These are phyloP conservation scores for Poecilia picta DNA, from an alignment of 2,797 vertebrate species.

Conservation along the genomic window DNA sequence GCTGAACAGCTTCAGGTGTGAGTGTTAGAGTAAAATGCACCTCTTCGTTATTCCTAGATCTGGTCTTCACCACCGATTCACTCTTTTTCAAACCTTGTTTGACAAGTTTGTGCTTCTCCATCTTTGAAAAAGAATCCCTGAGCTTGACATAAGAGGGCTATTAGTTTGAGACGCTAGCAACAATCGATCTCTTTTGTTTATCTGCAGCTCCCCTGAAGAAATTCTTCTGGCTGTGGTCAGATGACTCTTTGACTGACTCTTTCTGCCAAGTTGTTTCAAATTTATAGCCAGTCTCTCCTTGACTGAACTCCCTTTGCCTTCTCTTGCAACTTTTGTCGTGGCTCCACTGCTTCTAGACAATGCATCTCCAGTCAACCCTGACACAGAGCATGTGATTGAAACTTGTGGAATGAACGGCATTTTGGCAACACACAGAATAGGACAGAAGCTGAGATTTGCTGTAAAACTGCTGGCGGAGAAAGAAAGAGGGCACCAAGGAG, in stretches of 20 bases:
- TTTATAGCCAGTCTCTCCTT: slow-evolving; percentile 71
- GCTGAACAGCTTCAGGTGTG: slow-evolving; percentile 79
- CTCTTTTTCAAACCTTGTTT: slow-evolving; percentile 25
- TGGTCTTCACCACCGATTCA: slow-evolving; percentile 34
- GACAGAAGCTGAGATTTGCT: slow-evolving; percentile 64
- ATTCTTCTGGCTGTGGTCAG: slow-evolving; percentile 49
- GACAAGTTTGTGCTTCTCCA: slow-evolving; percentile 14
- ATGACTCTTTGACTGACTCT: slow-evolving; percentile 57
- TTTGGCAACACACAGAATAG: slow-evolving; percentile 70
- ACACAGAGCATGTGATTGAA: slow-evolving; percentile 49
- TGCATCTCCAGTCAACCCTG: slow-evolving; percentile 36
- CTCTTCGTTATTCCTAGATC: slow-evolving; percentile 42
- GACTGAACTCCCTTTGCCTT: slow-evolving; percentile 53
- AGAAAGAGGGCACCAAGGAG: slow-evolving; percentile 25
- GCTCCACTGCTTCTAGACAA: slow-evolving; percentile 10
- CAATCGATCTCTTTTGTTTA: slow-evolving; percentile 53
- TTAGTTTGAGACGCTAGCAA: slow-evolving; percentile 35
- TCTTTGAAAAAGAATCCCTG: slow-evolving; percentile 47
- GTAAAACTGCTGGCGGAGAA: slow-evolving; percentile 45
- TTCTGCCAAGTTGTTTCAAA: slow-evolving; percentile 78
- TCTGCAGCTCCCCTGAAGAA: slow-evolving; percentile 37
- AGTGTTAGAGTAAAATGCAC: slow-evolving; percentile 77
- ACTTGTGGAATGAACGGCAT: slow-evolving; percentile 79
- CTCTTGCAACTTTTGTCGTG: slow-evolving; percentile 40
- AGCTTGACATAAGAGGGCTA: slow-evolving; percentile 40